Percentiles rank a stretch among this genome's conserved stretches.
Evolutionary conservation across 2,888 invertebrate species (phyloP).

Genomic region (Drosophila lutescens): DNA sequence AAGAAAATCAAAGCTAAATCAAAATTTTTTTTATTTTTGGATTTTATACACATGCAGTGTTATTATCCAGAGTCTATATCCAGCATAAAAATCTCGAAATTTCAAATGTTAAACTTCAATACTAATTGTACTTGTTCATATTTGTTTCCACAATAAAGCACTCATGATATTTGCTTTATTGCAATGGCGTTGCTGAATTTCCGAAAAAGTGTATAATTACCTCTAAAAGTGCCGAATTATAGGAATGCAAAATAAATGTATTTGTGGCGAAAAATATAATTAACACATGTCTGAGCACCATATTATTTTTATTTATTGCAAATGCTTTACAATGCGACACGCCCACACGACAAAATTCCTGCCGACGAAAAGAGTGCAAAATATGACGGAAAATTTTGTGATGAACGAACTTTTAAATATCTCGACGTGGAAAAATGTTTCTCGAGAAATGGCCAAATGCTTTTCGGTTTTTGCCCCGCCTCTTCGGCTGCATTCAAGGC

Average conservation of each 20-base stretch:
- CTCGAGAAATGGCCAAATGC: constrained; percentile 6
- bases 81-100: too few species aligned
- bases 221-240: not conserved
- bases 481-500: constrained; percentile 32
- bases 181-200: not conserved
- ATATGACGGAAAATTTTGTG: constrained; percentile 12
- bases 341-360: constrained; percentile 14
- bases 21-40: too few species aligned
- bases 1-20: too few species aligned
- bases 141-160: not conserved
- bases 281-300: constrained; percentile 26
- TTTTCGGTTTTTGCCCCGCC: constrained; percentile 2
- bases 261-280: constrained; percentile 17
- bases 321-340: constrained; percentile 19
- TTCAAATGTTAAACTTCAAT: too few species aligned
- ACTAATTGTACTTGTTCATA: too few species aligned
- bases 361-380: not conserved
- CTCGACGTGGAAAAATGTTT: constrained; percentile 5
- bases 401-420: constrained; percentile 20
- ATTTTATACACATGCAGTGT: too few species aligned
- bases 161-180: not conserved
- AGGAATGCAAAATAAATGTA: not conserved
- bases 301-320: constrained; percentile 39
- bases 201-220: constrained; percentile 2
- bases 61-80: too few species aligned